Percentiles rank a stretch among this genome's conserved stretches.
Evolutionary conservation across 2,888 invertebrate genomes (phyloP).

Genomic region (Hypercompe scribonia): DNA sequence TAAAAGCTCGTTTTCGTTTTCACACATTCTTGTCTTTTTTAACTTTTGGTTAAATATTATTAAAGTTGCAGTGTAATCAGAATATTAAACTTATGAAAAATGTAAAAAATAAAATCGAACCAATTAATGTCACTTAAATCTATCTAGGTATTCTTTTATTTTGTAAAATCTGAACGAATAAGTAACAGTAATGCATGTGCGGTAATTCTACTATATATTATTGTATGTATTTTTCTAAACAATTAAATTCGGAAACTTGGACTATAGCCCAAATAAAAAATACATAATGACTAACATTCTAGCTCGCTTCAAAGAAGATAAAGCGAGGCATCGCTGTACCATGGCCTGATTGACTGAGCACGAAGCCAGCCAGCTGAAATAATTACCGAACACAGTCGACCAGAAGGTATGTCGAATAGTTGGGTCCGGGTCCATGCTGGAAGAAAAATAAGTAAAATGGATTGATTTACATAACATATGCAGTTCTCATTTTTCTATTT

Average conservation of each 20-base stretch:
- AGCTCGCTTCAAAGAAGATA: constrained; percentile 90
- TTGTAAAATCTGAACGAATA: no score
- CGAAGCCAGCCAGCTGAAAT: constrained; percentile 92
- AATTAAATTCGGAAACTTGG: not conserved
- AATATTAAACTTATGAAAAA: no score
- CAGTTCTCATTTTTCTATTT: not conserved
- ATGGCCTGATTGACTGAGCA: constrained; percentile 95
- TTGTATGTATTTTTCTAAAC: not conserved
- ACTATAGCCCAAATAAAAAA: not conserved
- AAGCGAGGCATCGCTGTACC: constrained; percentile 93
- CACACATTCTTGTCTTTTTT: no score
- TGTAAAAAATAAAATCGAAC: no score
- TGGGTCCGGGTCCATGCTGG: constrained; percentile 91
- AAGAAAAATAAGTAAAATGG: constrained; percentile 44
- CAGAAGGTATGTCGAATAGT: constrained; percentile 93
- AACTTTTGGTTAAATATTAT: no score
- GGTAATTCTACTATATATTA: not conserved
- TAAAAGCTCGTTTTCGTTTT: not conserved
- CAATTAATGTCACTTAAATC: no score
- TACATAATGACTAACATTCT: constrained; percentile 86
- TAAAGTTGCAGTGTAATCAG: no score
- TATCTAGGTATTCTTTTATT: no score
- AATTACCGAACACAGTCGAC: constrained; percentile 92
- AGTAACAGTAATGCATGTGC: no score
- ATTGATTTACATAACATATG: not conserved